phyloP scores from a whole-genome alignment of 2,888 invertebrate genomes.

The Selenia dentaria region DNA sequence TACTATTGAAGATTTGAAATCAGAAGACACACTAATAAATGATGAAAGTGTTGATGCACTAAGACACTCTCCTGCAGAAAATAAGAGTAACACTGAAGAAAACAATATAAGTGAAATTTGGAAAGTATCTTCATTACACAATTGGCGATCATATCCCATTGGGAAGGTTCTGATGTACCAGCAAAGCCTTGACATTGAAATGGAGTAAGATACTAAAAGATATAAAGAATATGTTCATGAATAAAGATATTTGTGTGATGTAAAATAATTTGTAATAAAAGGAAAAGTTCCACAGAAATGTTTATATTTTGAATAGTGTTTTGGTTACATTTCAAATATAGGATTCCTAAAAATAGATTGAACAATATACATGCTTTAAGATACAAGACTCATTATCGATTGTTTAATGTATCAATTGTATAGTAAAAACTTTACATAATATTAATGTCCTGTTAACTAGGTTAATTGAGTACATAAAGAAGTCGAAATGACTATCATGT shows the following conservation, averaged over 20 bases:
- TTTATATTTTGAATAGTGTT: conserved; percentile 81
- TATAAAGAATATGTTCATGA: no score
- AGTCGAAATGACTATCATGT: conserved; percentile 60
- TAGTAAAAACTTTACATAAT: conserved; percentile 28
- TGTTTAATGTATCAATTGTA: conserved; percentile 37
- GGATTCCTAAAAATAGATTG: conserved; percentile 71
- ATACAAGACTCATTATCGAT: conserved; percentile 73
- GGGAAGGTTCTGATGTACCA: conserved; percentile 80
- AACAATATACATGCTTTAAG: conserved; percentile 81
- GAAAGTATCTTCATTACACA: conserved; percentile 53
- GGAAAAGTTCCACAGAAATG: conserved; percentile 62
- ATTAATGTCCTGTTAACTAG: conserved; percentile 28
- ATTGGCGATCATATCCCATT: conserved; percentile 78
- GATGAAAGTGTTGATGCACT: conserved; percentile 21
- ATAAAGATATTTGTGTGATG: conserved; percentile 11
- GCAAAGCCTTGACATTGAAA: conserved; percentile 47
- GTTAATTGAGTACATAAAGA: conserved; percentile 46
- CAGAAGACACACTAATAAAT: conserved; percentile 10
- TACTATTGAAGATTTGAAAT: conserved; percentile 70
- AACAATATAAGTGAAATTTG: conserved; percentile 51
- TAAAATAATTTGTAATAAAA: conserved; percentile 17
- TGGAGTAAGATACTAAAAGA: conserved; percentile 23
- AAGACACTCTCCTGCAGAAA: not conserved
- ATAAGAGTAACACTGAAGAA: conserved; percentile 17
- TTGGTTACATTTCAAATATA: conserved; percentile 81